phyloP scores from a whole-genome alignment of 2,113 vertebrate genomes.

The Sminthopsis crassicaudata region DNA sequence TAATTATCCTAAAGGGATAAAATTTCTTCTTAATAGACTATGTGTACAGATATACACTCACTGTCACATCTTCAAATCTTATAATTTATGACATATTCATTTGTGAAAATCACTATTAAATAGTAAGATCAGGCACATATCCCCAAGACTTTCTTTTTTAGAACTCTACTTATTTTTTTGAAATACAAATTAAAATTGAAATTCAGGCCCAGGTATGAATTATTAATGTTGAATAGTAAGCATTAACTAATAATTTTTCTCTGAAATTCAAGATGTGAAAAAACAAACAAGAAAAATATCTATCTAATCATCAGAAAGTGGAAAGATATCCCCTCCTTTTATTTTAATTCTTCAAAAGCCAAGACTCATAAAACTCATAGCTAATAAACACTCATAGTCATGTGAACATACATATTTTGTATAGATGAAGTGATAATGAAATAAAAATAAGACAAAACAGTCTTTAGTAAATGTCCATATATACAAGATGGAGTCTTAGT shows the following conservation, averaged over 20 bases:
- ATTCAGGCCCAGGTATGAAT: background rate
- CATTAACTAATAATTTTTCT: background rate
- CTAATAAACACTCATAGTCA: background rate
- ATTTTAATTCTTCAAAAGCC: background rate
- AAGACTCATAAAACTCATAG: background rate
- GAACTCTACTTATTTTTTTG: background rate
- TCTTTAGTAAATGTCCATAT: too few species aligned
- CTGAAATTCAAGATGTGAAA: background rate
- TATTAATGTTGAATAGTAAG: background rate
- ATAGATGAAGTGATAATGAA: background rate
- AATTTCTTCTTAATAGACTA: background rate
- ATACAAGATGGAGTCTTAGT: background rate
- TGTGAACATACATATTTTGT: too few species aligned
- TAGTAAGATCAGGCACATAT: too few species aligned
- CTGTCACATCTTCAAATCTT: background rate
- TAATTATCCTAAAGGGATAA: too few species aligned
- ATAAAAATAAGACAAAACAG: background rate
- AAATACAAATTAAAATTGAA: too few species aligned
- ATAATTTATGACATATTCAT: background rate
- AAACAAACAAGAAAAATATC: background rate
- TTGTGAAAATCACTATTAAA: background rate
- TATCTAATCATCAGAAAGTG: background rate
- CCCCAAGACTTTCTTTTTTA: background rate
- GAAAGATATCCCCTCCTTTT: background rate
- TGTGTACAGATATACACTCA: background rate